Evolutionary conservation across 2,888 invertebrate genomes (phyloP), one percentile per base, ranked within the genome.

Genomic region (Acanthosepion pharaonis): DNA sequence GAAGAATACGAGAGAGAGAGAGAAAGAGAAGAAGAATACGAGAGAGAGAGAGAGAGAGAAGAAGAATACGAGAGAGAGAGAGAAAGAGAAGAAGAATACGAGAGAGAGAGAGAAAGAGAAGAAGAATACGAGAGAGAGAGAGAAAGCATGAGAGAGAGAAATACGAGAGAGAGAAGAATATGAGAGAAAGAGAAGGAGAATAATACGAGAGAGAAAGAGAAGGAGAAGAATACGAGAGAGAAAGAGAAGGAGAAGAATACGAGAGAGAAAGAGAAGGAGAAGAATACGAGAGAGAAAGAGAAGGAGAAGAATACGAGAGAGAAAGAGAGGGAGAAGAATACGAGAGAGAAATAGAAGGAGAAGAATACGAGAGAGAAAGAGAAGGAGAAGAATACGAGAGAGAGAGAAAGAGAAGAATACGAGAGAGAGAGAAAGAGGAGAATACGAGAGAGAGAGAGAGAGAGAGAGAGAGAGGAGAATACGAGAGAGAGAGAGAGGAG

Each of bases 351-450:
- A n/a, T n/a, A n/a, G n/a, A n/a, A n/a, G n/a, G n/a, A n/a, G n/a
- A n/a, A n/a, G n/a, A n/a, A n/a, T n/a, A n/a, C n/a, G 25, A 48
- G 59, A 6, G 49, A 33, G 18, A 25, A n/a, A n/a, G n/a, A n/a
- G n/a, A 64, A 51, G 55, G 64, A 25, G 49, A 55, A 51, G 64
- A 94, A 15, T 48, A 53, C 5, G 42, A 28, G 15, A 20, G n/a
- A n/a, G 33, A 78, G 1, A 64, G 48, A 42, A 33, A n/a, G n/a
- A n/a, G 42, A 33, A 25, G 5, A 28, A 6, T 9, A 49, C 11
- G 55, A 55, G 91, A 93, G 94, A 94, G 94, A 64, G 48, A 93
- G 59, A 33, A 49, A 59, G 59, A 94, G 59, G 94, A 53, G 91
- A n/a, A n/a, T n/a, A n/a, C n/a, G 33, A 53, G 28, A 49, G 49